Conservation (phyloP, 2,797 vertebrate genomes). For the Amblyraja radiata region DNA sequence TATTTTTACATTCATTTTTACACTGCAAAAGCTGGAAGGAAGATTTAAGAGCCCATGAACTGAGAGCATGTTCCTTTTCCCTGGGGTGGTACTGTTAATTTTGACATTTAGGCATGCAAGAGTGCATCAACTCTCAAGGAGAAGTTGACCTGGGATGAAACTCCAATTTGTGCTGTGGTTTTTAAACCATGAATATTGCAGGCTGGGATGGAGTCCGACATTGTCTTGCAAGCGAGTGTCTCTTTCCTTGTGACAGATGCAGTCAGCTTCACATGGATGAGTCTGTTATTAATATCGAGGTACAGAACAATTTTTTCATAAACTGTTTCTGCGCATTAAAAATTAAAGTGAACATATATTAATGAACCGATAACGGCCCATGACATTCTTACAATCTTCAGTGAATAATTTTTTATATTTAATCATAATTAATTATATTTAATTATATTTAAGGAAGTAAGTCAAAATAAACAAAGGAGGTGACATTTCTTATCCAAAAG, state of each 20-base stretch:
- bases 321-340: not conserved
- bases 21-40: conserved; percentile 35
- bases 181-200: conserved; percentile 50
- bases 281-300: conserved; percentile 49
- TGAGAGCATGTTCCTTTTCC: conserved; percentile 40
- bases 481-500: not conserved
- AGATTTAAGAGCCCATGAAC: conserved; percentile 35
- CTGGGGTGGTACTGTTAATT: conserved; percentile 40
- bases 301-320: conserved; percentile 22
- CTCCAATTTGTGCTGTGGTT: conserved; percentile 49
- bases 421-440: no score
- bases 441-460: not conserved
- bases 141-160: conserved; percentile 50
- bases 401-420: no score
- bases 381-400: not conserved
- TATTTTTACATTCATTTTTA: conserved; percentile 41
- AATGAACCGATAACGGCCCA: not conserved
- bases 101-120: conserved; percentile 41
- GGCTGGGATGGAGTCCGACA: conserved; percentile 48
- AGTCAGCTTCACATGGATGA: conserved; percentile 53
- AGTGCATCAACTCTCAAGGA: conserved; percentile 46
- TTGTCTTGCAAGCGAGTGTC: conserved; percentile 47
- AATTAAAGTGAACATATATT: not conserved
- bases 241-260: conserved; percentile 51
- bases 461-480: not conserved